Percentiles rank a stretch among this genome's conserved stretches.
Conservation (phyloP, 1,140 invertebrate genomes). For the Drosophila kikkawai region DNA sequence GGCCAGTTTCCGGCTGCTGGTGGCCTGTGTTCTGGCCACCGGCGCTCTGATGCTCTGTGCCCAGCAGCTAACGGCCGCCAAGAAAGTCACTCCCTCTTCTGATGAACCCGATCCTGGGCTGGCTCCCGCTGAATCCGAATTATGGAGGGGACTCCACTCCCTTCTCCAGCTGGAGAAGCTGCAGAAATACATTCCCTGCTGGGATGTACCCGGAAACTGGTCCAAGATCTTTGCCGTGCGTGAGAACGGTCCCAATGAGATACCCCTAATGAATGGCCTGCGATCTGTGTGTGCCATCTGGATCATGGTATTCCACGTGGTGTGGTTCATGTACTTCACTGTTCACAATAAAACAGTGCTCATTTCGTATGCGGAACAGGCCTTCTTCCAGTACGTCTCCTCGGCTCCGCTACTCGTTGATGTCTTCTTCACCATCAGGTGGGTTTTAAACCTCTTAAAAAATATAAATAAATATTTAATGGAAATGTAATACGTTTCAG, state of each 20-base stretch:
- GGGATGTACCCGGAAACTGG: constrained; percentile 74
- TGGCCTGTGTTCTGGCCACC: constrained; percentile 59
- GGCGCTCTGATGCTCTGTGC: constrained; percentile 67
- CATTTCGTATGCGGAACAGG: constrained; percentile 78
- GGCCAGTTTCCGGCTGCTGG: constrained; percentile 69
- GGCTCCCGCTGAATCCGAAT: constrained; percentile 67
- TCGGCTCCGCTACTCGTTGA: constrained; percentile 82
- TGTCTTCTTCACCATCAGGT: constrained; percentile 85
- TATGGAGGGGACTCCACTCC: constrained; percentile 60
- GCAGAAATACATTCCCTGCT: constrained; percentile 70
- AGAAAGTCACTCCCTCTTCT: constrained; percentile 13
- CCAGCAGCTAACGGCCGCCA: constrained; percentile 51
- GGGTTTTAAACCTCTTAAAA: not conserved
- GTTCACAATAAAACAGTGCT: constrained; percentile 80
- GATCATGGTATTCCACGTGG: constrained; percentile 83
- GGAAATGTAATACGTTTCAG: constrained; percentile 21
- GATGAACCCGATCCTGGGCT: constrained; percentile 28
- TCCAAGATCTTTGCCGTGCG: constrained; percentile 66
- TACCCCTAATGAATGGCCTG: constrained; percentile 81
- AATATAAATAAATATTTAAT: not conserved
- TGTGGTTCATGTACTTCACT: constrained; percentile 84
- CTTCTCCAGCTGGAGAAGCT: constrained; percentile 47
- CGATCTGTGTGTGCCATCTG: constrained; percentile 81
- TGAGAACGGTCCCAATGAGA: constrained; percentile 54
- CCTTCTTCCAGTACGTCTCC: constrained; percentile 81